Base-by-base conservation (phyloP, 2,888 invertebrate genomes). In the Drosophila emarginata region DNA sequence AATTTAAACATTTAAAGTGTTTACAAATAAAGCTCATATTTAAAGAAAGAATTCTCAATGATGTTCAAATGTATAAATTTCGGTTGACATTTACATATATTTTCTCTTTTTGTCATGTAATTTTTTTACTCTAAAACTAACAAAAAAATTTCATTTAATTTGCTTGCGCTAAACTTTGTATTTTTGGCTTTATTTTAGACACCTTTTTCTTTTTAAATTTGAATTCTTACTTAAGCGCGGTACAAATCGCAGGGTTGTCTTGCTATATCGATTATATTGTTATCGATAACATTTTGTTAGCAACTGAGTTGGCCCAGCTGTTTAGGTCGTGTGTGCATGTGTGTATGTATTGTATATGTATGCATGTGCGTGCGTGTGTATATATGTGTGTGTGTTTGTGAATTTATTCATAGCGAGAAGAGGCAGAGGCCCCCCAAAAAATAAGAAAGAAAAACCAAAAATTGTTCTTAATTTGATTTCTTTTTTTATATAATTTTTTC, bases 391-490 rank as follows among this genome's bases (percentile, higher is more conserved):
- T 74, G 63, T 83, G 58, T 74, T 61, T 83, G 54, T 61, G 70
- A 78, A 72, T 75, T 72, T 83, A 68, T 78, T 80, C 78, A 72
- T 74, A 80, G 69, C 67, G 59, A 60, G 40, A 45, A 45, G 45
- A 45, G 45, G 45, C 45, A 75, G 52, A 57, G 58, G 32, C 60
- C 56, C 67, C 67, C 56, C 64, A 57, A 76, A 71, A 71, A 71
- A 71, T 61, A 52, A 32, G 15, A 36, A 71, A 18, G 45, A 45
- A 45, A 45, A 45, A 45, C 45, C 45, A 2, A 45, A 45, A 45
- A 21, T 51, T 71, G 65, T 71, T 40, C 72, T 56, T 71, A 66
- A 64, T 52, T 58, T 37, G 54, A 71, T 51, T 61, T 65, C 56
- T 21, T 56, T 61, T 71, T 71, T 71, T 71, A 71, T 60, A 71